phyloP scores from a whole-genome alignment of 2,797 vertebrate genomes.

The Corythornis leucogaster region DNA sequence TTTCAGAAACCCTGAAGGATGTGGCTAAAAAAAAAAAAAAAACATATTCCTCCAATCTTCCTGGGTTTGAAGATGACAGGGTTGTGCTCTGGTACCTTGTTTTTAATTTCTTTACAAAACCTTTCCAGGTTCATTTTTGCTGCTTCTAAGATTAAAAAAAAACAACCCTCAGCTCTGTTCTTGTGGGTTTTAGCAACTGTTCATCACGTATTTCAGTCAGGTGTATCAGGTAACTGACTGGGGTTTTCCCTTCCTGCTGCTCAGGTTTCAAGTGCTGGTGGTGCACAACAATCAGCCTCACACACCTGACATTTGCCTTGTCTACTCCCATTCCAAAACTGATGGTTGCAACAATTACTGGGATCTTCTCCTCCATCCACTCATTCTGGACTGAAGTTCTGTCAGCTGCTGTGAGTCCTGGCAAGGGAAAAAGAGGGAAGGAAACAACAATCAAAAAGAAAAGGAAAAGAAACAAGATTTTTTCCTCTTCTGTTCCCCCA shows the following conservation, averaged over 20 bases:
- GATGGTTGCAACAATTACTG: constrained; percentile 95
- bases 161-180: not conserved
- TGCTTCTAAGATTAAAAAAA: not conserved
- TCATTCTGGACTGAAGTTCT: constrained; percentile 89
- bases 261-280: constrained; percentile 13
- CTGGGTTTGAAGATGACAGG: not conserved
- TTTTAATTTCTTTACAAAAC: constrained; percentile 6
- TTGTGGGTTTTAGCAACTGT: not conserved
- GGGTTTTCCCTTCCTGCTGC: not conserved
- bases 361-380: constrained; percentile 94
- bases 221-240: not conserved
- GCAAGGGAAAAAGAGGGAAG: not conserved
- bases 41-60: not conserved
- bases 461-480: not conserved
- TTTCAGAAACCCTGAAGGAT: not conserved
- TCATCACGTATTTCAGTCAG: not conserved
- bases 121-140: not conserved
- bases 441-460: not conserved
- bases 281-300: not conserved
- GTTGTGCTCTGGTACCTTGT: not conserved
- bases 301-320: constrained; percentile 94
- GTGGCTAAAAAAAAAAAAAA: not conserved
- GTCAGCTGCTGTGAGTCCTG: constrained; percentile 89
- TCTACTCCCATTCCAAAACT: constrained; percentile 99
- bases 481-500: not conserved